phyloP scores from a whole-genome alignment of 1,140 invertebrate species.

The Drosophila prosaltans region DNA sequence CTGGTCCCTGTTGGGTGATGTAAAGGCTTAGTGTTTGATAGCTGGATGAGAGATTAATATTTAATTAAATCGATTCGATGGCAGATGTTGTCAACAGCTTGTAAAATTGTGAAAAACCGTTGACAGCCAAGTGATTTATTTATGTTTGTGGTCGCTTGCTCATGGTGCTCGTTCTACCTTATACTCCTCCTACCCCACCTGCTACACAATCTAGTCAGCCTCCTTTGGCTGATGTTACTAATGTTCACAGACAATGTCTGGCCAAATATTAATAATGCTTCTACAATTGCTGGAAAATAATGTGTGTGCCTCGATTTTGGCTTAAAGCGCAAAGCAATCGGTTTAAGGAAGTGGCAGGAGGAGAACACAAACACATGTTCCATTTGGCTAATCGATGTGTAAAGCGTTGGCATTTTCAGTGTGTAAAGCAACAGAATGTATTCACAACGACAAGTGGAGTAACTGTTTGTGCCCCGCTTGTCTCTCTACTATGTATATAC shows the following conservation, averaged over 20 bases:
- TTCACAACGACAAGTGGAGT: neutral
- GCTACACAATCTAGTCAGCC: neutral
- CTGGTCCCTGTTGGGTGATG: no score
- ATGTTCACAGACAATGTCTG: neutral
- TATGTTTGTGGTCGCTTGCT: slow-evolving; percentile 43
- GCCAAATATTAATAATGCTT: neutral
- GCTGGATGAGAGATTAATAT: slow-evolving; percentile 48
- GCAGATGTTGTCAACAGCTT: slow-evolving; percentile 48
- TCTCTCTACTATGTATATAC: no score
- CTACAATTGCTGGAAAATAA: neutral
- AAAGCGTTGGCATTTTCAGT: slow-evolving; percentile 3
- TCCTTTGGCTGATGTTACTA: neutral
- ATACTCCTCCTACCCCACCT: neutral
- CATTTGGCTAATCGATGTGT: slow-evolving; percentile 12
- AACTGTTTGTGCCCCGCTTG: neutral
- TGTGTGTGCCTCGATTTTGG: neutral
- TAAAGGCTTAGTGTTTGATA: slow-evolving; percentile 16
- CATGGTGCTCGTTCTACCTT: neutral
- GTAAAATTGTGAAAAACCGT: slow-evolving; percentile 47
- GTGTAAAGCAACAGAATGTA: slow-evolving; percentile 1
- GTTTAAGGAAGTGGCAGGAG: neutral
- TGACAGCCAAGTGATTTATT: slow-evolving; percentile 57
- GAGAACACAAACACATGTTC: slow-evolving; percentile 3
- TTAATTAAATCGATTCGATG: slow-evolving; percentile 52
- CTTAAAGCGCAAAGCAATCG: neutral